phyloP scores from a whole-genome alignment of 2,888 invertebrate genomes.

The Camponotus fellah region DNA sequence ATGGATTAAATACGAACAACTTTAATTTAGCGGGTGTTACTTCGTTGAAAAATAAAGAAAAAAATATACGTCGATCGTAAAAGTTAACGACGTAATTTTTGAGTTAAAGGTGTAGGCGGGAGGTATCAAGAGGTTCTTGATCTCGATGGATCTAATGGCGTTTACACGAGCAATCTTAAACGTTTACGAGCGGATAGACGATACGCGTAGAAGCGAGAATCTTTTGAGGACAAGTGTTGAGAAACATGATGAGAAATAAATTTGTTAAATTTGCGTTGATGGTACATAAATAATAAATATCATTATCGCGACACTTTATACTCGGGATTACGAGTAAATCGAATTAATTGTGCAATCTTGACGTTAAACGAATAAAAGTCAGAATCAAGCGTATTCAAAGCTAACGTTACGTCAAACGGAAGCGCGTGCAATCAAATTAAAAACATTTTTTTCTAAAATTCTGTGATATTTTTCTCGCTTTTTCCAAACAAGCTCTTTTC shows the following conservation, averaged over 20 bases:
- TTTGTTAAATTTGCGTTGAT: conserved; percentile 36
- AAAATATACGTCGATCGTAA: not conserved
- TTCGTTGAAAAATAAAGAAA: not conserved
- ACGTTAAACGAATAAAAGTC: not conserved
- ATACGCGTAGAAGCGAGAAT: conserved; percentile 10
- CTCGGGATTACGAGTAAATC: not conserved
- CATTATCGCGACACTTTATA: not conserved
- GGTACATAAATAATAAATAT: not conserved
- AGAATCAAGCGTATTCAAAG: not conserved
- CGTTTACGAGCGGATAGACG: conserved; percentile 46
- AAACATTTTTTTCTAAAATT: not conserved
- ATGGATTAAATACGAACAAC: not conserved
- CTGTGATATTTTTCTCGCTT: not conserved
- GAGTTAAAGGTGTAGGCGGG: not conserved
- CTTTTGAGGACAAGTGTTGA: conserved; percentile 11
- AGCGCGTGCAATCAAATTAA: not conserved
- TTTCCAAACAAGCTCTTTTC: conserved; percentile 2
- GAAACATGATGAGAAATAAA: conserved; percentile 32
- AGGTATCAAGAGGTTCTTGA: conserved; percentile 18
- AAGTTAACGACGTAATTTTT: conserved; percentile 14
- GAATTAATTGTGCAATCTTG: not conserved
- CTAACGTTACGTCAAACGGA: not conserved
- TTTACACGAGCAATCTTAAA: conserved; percentile 34
- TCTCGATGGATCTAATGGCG: conserved; percentile 37
- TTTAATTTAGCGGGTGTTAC: not conserved